Base-by-base conservation (phyloP, 2,113 vertebrate genomes). In the Leuciscus idus region DNA sequence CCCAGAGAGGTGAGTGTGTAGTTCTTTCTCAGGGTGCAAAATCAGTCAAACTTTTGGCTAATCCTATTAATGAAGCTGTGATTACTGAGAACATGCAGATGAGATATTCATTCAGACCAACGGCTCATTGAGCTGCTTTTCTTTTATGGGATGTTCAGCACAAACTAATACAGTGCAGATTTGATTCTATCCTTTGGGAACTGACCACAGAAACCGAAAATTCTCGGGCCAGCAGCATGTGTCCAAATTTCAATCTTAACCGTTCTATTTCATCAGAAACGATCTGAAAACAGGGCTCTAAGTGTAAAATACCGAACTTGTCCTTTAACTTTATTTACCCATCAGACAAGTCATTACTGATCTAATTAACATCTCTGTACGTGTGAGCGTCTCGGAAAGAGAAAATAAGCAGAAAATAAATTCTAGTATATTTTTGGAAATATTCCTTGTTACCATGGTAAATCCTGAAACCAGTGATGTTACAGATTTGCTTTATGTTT, bases 401-500 rank as follows among this genome's bases (percentile, higher is more conserved):
- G 57, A 52, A 72, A 59, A 59, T 3, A 77, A 68, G 9, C 17
- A 10, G 66, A 33, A 36, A 36, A 33, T 21, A 70, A 70, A 28
- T 55, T 43, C 61, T 70, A 33, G 2, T 39, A 26, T 68, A 23
- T 68, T 73, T 75, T 62, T 76, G 23, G 64, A 11, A 28, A 50
- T 55, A 13, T 62, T 80, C 8, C 43, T 84, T 87, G 85, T 89
- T 82, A 77, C 85, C 88, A 85, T 89, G 85, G 82, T 87, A 87
- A 84, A 89, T 57, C 59, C 81, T 68, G 48, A 86, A 84, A 39
- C 39, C 73, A 48, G 5, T 64, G 77, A 48, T 76, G 21, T 61
- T 39, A 59, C 70, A 48, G 39, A 46, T 73, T 62, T 86, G 39
- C 12, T 64, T 23, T 17, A 57, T 46, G 79, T 26, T 73, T 83